Percentiles rank a stretch among this genome's conserved stretches.
Evolutionary conservation across 2,113 vertebrate genomes (phyloP).

Genomic region (Tyto alba): DNA sequence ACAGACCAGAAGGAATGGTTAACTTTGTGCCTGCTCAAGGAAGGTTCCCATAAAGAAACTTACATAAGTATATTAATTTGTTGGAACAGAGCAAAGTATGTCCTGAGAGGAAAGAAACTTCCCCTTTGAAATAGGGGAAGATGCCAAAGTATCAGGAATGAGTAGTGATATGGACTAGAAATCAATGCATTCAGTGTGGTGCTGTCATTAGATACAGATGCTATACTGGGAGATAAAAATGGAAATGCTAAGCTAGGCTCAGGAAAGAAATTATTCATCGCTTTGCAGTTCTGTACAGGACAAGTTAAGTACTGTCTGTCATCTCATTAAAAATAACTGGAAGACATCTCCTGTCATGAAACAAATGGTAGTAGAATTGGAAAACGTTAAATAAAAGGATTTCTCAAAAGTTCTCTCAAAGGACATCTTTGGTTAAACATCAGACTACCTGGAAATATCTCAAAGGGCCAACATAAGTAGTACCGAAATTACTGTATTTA

Average conservation of each 20-base stretch:
- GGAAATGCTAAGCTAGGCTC: slow-evolving; percentile 3
- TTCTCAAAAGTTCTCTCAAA: background rate
- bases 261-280: background rate
- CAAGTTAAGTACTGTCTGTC: slow-evolving; percentile 1
- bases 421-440: background rate
- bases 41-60: background rate
- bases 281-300: background rate
- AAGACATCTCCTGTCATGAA: background rate
- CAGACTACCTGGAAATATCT: background rate
- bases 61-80: background rate
- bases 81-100: background rate
- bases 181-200: background rate
- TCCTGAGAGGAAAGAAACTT: background rate
- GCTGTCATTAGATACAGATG: background rate
- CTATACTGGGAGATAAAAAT: slow-evolving; percentile 5
- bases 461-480: background rate
- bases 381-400: background rate
- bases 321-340: background rate
- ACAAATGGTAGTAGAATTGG: background rate
- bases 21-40: background rate
- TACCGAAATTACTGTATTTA: background rate
- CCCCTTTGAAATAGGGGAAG: background rate
- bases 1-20: background rate
- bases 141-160: background rate
- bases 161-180: background rate